Conservation (phyloP, 2,113 vertebrate genomes). For the Hyperopisus bebe region DNA sequence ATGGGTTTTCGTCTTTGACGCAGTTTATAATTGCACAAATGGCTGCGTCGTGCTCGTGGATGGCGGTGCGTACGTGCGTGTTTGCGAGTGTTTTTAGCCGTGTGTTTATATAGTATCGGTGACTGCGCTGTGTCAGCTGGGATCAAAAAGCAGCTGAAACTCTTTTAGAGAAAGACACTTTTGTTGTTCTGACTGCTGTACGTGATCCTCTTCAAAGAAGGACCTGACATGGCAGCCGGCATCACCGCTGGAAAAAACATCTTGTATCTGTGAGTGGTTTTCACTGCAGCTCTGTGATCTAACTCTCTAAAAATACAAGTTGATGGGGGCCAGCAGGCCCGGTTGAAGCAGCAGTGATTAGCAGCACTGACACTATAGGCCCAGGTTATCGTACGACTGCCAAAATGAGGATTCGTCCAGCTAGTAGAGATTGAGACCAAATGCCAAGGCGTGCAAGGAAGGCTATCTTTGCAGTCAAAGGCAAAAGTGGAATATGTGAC, state of each 20-base stretch:
- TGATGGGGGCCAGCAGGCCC: not conserved
- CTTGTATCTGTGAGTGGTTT: not conserved
- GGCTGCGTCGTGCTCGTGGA: not conserved
- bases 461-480: not conserved
- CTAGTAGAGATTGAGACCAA: not conserved
- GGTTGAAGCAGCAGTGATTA: not conserved
- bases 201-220: not conserved
- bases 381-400: not conserved
- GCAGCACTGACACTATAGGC: not conserved
- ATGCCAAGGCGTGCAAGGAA: not conserved
- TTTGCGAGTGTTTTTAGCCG: not conserved
- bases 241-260: not conserved
- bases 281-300: conserved; percentile 3
- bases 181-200: not conserved
- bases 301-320: not conserved
- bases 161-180: not conserved
- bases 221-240: not conserved
- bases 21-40: not conserved
- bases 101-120: not conserved
- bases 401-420: not conserved
- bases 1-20: not conserved
- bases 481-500: not conserved
- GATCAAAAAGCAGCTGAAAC: not conserved
- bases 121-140: not conserved
- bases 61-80: not conserved